Base-by-base conservation (phyloP, 2,113 vertebrate species). In the Aythya baeri region DNA sequence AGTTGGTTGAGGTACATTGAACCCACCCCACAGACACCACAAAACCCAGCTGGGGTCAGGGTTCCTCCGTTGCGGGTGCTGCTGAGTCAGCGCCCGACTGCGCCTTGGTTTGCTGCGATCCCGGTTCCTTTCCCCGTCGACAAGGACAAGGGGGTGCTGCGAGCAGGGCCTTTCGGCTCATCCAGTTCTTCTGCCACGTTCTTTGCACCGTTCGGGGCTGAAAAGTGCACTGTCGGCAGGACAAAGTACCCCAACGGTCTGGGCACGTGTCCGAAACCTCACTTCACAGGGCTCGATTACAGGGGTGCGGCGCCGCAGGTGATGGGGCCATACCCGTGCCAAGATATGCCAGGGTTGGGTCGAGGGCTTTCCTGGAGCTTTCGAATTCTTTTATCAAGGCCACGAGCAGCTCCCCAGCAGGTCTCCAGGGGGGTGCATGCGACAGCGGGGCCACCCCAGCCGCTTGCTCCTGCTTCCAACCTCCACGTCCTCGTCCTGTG, bases 281-380 rank as follows among this genome's bases (percentile, higher is more conserved):
- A 3, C 68, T 76, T 29, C 17, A 4, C 23, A n/a, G 27, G 1
- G 22, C 17, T 29, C 10, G 8, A 4, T 25, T n/a, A 23, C 2
- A 0, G 80, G 27, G 7, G 9, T 32, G 55, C 44, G 8, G 7
- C 15, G 1, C 1, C 7, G 15, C 11, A 17, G 55, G 49, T 1
- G 0, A 4, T 22, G 81, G 73, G 1, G 0, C 61, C 11, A 0
- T 14, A 52, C 26, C 29, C 13, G 31, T 27, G 18, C 1, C 0
- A 20, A n/a, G 52, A 52, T 13, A 27, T 1, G 54, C 31, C 57
- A 8, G 71, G 25, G 3, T 3, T 13, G 3, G 77, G 8, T 38
- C 22, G 4, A 0, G 3, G 7, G 59, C 89, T 80, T 81, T 81
- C 7, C n/a, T 41, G 63, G 29, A 83, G 68, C 34, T 44, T 21